Evolutionary conservation across 53 echinoderm and acorn worm genomes (phyloP).

Genomic region (Arbacia lixula): DNA sequence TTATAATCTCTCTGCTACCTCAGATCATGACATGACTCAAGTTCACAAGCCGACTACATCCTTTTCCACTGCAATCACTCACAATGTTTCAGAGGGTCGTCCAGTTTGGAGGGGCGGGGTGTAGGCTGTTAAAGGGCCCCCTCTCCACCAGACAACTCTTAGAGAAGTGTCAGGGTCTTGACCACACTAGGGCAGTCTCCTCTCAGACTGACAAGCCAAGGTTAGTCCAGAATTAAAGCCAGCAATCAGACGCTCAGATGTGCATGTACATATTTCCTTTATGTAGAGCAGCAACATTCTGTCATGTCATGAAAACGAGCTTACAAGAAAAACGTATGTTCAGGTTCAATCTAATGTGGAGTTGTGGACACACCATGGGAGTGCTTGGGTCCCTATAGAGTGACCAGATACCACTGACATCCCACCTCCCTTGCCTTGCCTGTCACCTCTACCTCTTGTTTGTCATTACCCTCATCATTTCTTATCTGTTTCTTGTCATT

Average conservation of each 20-base stretch:
- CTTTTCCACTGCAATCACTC: not conserved
- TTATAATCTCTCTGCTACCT: not conserved
- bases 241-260: not conserved
- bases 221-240: constrained; percentile 13
- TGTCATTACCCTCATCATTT: not conserved
- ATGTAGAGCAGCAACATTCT: too few species aligned
- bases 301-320: too few species aligned
- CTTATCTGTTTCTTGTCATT: not conserved
- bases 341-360: too few species aligned
- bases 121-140: constrained; percentile 38
- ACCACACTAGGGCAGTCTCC: constrained; percentile 25
- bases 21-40: constrained; percentile 32
- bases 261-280: too few species aligned
- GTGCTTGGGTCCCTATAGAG: too few species aligned
- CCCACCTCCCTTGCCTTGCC: not conserved
- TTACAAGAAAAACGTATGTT: too few species aligned
- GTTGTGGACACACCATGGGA: too few species aligned
- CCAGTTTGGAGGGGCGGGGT: constrained; percentile 39
- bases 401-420: too few species aligned
- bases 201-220: constrained; percentile 37
- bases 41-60: not conserved
- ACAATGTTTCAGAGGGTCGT: constrained; percentile 37
- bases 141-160: constrained; percentile 2
- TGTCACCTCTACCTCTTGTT: not conserved
- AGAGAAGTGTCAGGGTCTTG: not conserved